These are phyloP conservation scores for Therioaphis trifolii DNA, from an alignment of 2,888 invertebrate genomes.

Conservation along the genomic window DNA sequence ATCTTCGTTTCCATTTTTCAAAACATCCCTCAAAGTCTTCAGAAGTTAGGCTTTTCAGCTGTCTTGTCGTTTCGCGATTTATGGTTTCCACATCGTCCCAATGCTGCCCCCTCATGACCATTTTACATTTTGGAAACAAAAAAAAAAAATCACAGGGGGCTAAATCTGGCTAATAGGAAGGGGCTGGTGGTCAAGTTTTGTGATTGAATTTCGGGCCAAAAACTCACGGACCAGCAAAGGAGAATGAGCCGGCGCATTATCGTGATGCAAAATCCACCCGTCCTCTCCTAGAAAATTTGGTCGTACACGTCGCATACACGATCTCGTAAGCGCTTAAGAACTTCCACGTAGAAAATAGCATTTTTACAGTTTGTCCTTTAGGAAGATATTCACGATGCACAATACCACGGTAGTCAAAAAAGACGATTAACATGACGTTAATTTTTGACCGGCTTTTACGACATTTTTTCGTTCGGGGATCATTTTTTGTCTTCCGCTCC, in stretches of 20 bases:
- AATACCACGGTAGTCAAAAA: constrained; percentile 36
- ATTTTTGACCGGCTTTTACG: constrained; percentile 37
- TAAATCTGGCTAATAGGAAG: not conserved
- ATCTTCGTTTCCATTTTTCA: constrained; percentile 55
- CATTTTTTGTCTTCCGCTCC: constrained; percentile 59
- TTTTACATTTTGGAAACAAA: constrained; percentile 51
- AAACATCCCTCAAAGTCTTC: constrained; percentile 60
- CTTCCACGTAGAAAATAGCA: constrained; percentile 44
- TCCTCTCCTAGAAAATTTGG: not conserved
- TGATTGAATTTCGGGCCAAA: too few species aligned
- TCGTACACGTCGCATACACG: constrained; percentile 16
- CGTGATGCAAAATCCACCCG: not conserved
- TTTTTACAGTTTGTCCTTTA: constrained; percentile 55
- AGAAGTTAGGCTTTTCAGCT: constrained; percentile 57
- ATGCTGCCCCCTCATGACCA: constrained; percentile 48
- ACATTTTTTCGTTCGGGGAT: constrained; percentile 1
- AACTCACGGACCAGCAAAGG: too few species aligned
- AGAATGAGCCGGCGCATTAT: too few species aligned
- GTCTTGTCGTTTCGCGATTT: constrained; percentile 41
- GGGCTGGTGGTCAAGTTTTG: not conserved
- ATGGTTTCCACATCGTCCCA: constrained; percentile 51
- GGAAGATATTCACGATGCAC: constrained; percentile 43
- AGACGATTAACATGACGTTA: constrained; percentile 21
- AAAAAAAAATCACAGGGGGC: constrained; percentile 45
- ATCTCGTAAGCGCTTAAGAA: constrained; percentile 33